phyloP scores from a whole-genome alignment of 2,888 invertebrate species.

The Arctia plantaginis region DNA sequence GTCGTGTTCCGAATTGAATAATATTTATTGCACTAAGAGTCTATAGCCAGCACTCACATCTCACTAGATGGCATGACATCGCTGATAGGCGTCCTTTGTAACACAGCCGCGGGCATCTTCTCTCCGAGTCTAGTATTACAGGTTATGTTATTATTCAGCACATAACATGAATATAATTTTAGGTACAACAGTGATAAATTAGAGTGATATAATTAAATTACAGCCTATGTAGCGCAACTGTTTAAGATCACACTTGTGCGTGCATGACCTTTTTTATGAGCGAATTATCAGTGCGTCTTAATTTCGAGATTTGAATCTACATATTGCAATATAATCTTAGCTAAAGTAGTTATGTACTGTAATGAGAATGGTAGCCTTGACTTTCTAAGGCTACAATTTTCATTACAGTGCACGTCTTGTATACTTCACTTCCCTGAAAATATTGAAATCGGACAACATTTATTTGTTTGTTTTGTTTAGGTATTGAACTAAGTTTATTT shows the following conservation, averaged over 20 bases:
- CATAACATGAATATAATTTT: not conserved
- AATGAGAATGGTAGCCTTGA: too few relatives aligned
- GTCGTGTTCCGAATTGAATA: too few relatives aligned
- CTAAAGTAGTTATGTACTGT: too few relatives aligned
- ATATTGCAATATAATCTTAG: not conserved
- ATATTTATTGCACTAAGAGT: not conserved
- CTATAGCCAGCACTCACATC: not conserved
- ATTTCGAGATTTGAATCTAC: not conserved
- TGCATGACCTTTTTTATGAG: conserved; percentile 1
- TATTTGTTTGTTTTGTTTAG: too few relatives aligned
- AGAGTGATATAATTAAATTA: not conserved
- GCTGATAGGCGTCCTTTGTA: not conserved
- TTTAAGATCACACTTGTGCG: not conserved
- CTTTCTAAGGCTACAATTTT: too few relatives aligned
- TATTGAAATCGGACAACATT: not conserved
- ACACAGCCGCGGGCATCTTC: not conserved
- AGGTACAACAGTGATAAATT: not conserved
- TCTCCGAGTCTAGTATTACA: not conserved
- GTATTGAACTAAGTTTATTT: too few relatives aligned
- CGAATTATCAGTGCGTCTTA: not conserved
- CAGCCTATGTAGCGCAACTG: not conserved
- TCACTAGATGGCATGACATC: not conserved
- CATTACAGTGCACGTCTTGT: not conserved
- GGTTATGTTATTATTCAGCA: conserved; percentile 1
- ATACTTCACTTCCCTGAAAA: not conserved